These are phyloP conservation scores for Cochlearius cochlearius DNA, from an alignment of 2,113 vertebrate species.

Conservation along the genomic window DNA sequence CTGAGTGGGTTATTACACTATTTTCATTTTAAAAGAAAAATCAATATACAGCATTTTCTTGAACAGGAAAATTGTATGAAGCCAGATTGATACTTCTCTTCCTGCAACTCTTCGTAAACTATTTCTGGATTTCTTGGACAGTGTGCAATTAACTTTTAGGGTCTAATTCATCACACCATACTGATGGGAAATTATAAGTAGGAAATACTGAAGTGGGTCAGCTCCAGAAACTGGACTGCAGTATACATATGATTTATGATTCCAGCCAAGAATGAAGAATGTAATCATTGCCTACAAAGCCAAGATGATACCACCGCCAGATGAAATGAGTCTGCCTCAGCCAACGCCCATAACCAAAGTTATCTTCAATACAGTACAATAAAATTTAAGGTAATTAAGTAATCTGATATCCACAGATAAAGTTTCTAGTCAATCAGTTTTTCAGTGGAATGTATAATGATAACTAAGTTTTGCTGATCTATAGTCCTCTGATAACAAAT, in stretches of 20 bases:
- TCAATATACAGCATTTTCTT: constrained; percentile 34
- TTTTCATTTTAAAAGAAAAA: constrained; percentile 54
- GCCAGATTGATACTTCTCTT: not conserved
- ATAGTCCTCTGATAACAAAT: not conserved
- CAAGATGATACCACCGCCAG: not conserved
- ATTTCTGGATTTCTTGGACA: constrained; percentile 46
- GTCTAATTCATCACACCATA: not conserved
- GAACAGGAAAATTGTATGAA: not conserved
- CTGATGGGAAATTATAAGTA: not conserved
- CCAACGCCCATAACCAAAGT: not conserved
- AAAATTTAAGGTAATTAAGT: not conserved
- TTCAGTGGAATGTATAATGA: not conserved
- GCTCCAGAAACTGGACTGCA: not conserved
- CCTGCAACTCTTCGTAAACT: not conserved
- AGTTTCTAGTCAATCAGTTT: not conserved
- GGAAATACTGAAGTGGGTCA: not conserved
- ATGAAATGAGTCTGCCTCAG: not conserved
- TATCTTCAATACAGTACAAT: not conserved
- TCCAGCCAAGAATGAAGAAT: not conserved
- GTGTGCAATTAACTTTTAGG: not conserved
- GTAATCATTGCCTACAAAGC: not conserved
- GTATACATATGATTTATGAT: not conserved
- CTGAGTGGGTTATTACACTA: constrained; percentile 16
- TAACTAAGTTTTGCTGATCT: not conserved
- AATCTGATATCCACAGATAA: not conserved